These are phyloP conservation scores for Enteromius thamalakanensis DNA, from an alignment of 2,797 vertebrate species.

Conservation along the genomic window DNA sequence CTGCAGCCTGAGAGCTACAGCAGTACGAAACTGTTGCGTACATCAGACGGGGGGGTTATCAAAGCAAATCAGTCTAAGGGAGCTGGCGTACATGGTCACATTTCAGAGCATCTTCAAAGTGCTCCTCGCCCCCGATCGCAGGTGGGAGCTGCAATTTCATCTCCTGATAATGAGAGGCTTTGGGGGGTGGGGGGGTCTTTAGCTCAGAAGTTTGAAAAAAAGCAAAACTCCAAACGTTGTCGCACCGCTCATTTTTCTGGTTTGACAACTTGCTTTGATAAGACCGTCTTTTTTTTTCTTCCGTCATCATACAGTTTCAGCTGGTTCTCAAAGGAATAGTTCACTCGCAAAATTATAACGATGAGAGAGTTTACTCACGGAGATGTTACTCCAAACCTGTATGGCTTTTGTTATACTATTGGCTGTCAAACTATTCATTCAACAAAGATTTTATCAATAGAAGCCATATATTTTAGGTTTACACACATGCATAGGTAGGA, in stretches of 20 bases:
- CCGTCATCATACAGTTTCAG: background rate
- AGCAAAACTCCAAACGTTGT: background rate
- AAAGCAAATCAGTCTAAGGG: conserved; percentile 73
- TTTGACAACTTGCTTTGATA: background rate
- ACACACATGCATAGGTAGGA: background rate
- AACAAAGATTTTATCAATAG: too few relatives aligned
- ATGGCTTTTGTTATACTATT: background rate
- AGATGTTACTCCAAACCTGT: background rate
- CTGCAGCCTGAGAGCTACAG: conserved; percentile 60
- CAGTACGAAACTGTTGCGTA: conserved; percentile 48
- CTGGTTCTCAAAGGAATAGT: background rate
- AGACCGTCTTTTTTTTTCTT: conserved; percentile 3
- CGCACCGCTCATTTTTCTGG: background rate
- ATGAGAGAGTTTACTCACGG: background rate
- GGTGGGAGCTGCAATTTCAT: conserved; percentile 62
- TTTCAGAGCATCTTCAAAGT: conserved; percentile 75
- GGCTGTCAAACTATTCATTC: background rate
- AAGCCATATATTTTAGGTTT: background rate
- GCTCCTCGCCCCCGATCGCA: conserved; percentile 58
- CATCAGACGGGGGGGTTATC: conserved; percentile 73
- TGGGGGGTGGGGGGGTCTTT: background rate
- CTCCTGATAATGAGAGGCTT: conserved; percentile 65
- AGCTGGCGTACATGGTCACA: conserved; percentile 67
- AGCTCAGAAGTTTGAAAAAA: conserved; percentile 21
- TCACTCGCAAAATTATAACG: background rate